Percentiles rank a stretch among this genome's conserved stretches.
Conservation (phyloP, 1,140 invertebrate species). For the Sesamia nonagrioides region DNA sequence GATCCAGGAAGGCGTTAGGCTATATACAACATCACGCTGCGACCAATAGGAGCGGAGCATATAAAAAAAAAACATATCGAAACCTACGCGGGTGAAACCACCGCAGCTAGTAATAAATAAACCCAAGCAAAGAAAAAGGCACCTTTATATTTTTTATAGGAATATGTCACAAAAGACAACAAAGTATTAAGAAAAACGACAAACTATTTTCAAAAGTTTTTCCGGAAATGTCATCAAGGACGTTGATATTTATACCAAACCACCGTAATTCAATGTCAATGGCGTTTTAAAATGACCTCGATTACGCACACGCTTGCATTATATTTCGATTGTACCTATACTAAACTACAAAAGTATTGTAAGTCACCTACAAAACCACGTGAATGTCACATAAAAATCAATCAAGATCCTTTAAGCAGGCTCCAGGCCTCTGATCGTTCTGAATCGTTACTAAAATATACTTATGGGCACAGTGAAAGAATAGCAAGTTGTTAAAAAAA, state of each 20-base stretch:
- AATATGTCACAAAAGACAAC: no score
- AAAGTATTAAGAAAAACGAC: no score
- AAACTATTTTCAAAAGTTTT: neutral
- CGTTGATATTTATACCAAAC: neutral
- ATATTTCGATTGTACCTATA: constrained; percentile 15
- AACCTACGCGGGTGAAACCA: no score
- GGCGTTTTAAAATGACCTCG: constrained; percentile 66
- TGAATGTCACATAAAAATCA: constrained; percentile 5
- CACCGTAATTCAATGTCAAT: constrained; percentile 61
- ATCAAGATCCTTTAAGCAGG: neutral
- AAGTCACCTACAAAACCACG: neutral
- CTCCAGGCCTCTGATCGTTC: neutral
- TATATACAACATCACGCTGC: no score
- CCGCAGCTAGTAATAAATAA: no score
- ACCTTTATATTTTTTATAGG: no score
- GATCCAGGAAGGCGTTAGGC: no score
- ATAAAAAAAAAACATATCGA: no score
- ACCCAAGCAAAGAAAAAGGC: no score
- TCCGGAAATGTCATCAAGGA: constrained; percentile 19
- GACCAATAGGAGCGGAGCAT: no score
- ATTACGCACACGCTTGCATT: constrained; percentile 46
- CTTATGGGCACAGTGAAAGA: no score
- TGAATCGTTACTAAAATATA: neutral
- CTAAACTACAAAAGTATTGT: constrained; percentile 38
- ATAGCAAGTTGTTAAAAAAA: no score